Evolutionary conservation across 2,113 vertebrate genomes (phyloP).

Genomic region (Fregetta grallaria): DNA sequence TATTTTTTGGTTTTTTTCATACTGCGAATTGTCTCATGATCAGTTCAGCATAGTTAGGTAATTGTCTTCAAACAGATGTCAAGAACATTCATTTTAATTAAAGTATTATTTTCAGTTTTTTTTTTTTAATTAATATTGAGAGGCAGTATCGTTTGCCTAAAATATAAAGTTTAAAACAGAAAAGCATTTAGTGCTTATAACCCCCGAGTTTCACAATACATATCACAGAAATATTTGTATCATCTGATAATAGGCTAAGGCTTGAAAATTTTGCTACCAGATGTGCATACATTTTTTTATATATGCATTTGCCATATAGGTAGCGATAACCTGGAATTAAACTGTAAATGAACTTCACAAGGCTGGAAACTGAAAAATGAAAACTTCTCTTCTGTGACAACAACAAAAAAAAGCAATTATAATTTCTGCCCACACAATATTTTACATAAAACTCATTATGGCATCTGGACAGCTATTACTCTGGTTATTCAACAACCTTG

Average conservation of each 20-base stretch:
- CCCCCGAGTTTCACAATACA: neutral
- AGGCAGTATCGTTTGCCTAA: neutral
- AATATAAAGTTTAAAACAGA: neutral
- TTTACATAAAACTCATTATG: constrained; percentile 55
- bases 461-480: constrained; percentile 31
- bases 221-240: neutral
- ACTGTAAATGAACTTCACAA: neutral
- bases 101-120: neutral
- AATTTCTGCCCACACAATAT: neutral
- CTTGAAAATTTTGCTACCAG: neutral
- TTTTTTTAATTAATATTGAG: neutral
- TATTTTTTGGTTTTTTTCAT: neutral
- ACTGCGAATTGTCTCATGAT: neutral
- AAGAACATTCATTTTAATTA: neutral
- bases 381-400: neutral
- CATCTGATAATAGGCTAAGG: neutral
- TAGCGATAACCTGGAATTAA: neutral
- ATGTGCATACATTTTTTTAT: neutral
- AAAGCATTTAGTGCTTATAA: neutral
- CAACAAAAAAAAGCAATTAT: constrained; percentile 1
- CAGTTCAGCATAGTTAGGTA: neutral
- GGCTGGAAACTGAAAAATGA: constrained; percentile 9
- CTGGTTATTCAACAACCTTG: neutral
- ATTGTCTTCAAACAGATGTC: neutral
- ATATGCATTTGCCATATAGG: neutral